Conservation (phyloP, 2,797 vertebrate species). For the Hozukius guyotensis region DNA sequence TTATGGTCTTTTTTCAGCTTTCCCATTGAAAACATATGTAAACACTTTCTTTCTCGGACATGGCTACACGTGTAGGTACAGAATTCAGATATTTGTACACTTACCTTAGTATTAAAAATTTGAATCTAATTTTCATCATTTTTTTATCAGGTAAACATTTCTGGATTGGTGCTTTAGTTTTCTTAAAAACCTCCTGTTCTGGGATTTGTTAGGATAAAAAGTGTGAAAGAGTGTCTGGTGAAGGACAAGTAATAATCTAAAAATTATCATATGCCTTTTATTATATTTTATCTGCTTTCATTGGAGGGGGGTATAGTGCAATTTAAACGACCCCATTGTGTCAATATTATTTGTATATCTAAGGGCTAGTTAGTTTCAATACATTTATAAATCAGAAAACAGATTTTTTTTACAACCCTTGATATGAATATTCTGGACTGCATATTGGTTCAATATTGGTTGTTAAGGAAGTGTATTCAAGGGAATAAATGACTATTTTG, state of each 20-base stretch:
- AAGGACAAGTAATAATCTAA: background rate
- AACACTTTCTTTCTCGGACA: background rate
- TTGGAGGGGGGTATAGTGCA: constrained; percentile 18
- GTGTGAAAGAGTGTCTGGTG: background rate
- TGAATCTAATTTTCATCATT: background rate
- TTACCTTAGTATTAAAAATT: background rate
- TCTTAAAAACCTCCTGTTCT: background rate
- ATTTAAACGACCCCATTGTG: constrained; percentile 1
- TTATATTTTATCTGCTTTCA: background rate
- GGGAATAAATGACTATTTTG: background rate
- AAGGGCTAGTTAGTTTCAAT: constrained; percentile 13
- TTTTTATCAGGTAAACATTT: background rate
- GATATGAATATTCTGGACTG: background rate
- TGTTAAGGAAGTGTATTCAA: background rate
- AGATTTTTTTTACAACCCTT: background rate
- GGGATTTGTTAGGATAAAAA: background rate
- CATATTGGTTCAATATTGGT: background rate
- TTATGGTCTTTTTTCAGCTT: background rate
- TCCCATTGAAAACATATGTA: background rate
- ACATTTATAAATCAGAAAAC: constrained; percentile 43
- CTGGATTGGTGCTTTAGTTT: background rate
- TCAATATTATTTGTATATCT: constrained; percentile 35
- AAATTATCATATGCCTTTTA: background rate
- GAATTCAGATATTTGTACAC: background rate
- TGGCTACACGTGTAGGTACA: background rate